Conservation (phyloP, 2,113 vertebrate species). For the Puffinus mauretanicus region DNA sequence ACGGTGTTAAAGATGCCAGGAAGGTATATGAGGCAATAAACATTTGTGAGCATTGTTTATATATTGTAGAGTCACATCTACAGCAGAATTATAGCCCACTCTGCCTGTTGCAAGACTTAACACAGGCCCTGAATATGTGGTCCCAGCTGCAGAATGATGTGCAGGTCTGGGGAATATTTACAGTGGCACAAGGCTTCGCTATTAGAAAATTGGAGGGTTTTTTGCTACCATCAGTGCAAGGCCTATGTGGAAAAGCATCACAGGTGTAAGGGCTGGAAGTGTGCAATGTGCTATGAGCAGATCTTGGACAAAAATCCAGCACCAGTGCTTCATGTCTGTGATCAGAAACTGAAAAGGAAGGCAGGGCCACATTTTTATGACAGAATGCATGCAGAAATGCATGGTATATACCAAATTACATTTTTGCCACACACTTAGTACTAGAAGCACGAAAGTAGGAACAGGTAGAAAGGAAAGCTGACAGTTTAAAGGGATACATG, state of each 20-base stretch:
- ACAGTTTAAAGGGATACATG: background rate
- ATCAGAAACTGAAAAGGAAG: background rate
- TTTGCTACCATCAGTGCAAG: background rate
- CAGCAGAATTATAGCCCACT: background rate
- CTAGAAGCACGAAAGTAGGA: background rate
- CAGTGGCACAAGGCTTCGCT: background rate
- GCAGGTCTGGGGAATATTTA: background rate
- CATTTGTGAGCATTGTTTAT: background rate
- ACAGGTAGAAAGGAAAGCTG: background rate
- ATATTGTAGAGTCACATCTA: background rate
- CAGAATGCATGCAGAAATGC: background rate
- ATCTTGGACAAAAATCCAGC: background rate
- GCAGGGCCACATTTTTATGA: background rate
- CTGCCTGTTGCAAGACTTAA: background rate
- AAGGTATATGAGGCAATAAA: background rate
- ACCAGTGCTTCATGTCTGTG: background rate
- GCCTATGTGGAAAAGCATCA: background rate
- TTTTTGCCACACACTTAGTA: background rate
- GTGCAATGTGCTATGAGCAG: background rate
- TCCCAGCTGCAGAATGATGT: background rate
- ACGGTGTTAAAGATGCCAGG: background rate
- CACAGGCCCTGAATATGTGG: background rate
- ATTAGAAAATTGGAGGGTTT: background rate
- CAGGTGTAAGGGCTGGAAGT: background rate
- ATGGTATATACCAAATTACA: background rate